Percentiles rank a stretch among this genome's conserved stretches.
Conservation (phyloP, 2,888 invertebrate genomes). For the Ectemnius continuus region DNA sequence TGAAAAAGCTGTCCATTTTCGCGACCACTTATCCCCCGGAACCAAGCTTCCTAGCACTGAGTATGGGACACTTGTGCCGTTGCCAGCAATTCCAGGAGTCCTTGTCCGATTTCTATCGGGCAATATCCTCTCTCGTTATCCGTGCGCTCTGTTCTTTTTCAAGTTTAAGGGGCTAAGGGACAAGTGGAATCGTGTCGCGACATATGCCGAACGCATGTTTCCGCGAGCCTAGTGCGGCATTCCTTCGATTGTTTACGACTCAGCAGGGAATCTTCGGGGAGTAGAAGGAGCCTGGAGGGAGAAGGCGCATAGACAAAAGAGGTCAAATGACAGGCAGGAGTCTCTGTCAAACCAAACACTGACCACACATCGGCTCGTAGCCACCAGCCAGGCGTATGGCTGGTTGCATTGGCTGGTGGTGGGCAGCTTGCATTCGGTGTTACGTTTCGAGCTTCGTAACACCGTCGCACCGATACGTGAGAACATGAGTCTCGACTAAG, state of each 20-base stretch:
- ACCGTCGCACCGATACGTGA: constrained; percentile 54
- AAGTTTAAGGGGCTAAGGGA: constrained; percentile 15
- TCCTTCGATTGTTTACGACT: constrained; percentile 48
- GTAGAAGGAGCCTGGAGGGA: neutral
- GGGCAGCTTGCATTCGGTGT: constrained; percentile 47
- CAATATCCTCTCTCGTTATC: constrained; percentile 35
- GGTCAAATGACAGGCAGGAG: constrained; percentile 52
- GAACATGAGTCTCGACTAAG: constrained; percentile 45
- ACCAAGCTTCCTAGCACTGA: no score
- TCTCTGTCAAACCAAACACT: constrained; percentile 69
- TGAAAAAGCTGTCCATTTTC: neutral
- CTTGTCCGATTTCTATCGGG: constrained; percentile 2
- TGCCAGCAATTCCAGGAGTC: constrained; percentile 14
- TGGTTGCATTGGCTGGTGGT: neutral
- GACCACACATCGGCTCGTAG: constrained; percentile 61
- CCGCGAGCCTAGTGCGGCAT: constrained; percentile 49
- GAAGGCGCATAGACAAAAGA: constrained; percentile 45
- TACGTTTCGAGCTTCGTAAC: constrained; percentile 64
- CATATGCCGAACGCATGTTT: constrained; percentile 68
- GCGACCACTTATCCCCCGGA: constrained; percentile 1
- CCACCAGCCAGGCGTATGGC: constrained; percentile 14
- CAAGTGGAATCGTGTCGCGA: constrained; percentile 44
- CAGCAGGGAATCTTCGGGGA: constrained; percentile 2
- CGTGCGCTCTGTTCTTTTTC: constrained; percentile 41
- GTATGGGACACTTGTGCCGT: constrained; percentile 3